A percentile compares a stretch with the other conserved stretches of the same genome.
phyloP scores from a whole-genome alignment of 2,797 vertebrate species.

The Macrochelys suwanniensis region DNA sequence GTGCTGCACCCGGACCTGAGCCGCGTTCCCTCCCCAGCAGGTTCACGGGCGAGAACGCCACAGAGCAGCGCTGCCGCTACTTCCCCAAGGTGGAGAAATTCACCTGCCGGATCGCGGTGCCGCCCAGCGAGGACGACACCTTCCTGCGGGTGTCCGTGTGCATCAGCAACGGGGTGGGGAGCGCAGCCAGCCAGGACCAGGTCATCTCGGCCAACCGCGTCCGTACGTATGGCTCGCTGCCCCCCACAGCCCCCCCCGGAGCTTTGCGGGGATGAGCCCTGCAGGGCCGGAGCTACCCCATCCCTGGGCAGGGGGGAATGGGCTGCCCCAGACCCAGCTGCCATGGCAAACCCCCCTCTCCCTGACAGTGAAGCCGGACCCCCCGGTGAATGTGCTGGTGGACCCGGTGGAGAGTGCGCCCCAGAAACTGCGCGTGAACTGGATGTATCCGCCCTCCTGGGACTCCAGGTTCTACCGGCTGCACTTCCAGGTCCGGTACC shows the following conservation, averaged over 20 bases:
- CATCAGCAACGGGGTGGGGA: conserved; percentile 76
- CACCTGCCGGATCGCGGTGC: conserved; percentile 83
- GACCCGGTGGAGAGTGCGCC: conserved; percentile 25
- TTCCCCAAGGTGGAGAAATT: conserved; percentile 71
- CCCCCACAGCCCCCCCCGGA: too few relatives aligned
- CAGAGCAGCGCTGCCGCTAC: conserved; percentile 79
- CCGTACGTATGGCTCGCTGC: conserved; percentile 2
- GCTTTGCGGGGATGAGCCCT: too few relatives aligned
- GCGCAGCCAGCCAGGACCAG: conserved; percentile 61
- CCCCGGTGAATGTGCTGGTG: conserved; percentile 82
- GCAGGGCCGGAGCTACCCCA: not conserved
- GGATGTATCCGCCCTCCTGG: conserved; percentile 88
- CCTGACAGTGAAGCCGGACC: conserved; percentile 88
- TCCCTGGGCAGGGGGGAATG: not conserved
- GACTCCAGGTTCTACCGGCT: conserved; percentile 77
- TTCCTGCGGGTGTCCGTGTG: conserved; percentile 82
- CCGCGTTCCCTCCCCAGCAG: rapidly evolving
- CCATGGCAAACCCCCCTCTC: not conserved
- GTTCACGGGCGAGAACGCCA: not conserved
- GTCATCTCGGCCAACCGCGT: conserved; percentile 74
- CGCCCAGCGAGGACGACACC: conserved; percentile 54
- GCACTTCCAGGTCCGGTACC: conserved; percentile 87
- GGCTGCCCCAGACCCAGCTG: not conserved
- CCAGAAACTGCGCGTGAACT: conserved; percentile 81
- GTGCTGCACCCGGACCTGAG: not conserved